A percentile compares a stretch with the other conserved stretches of the same genome.
Conservation (phyloP, 2,888 invertebrate species). For the Ctena decussata region DNA sequence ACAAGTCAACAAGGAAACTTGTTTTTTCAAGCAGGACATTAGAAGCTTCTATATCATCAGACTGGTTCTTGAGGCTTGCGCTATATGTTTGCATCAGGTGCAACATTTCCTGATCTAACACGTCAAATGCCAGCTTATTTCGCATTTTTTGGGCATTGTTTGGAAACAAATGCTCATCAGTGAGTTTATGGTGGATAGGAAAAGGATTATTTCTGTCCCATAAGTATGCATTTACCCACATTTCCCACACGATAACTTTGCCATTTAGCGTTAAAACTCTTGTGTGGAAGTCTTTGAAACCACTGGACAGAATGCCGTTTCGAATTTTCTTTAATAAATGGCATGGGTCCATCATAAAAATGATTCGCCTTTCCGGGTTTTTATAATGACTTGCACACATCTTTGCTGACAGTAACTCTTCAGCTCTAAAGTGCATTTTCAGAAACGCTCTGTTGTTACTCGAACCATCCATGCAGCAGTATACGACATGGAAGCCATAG, state of each 20-base stretch:
- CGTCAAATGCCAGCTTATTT: conserved; percentile 17
- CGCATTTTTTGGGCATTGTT: not conserved
- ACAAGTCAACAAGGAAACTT: not conserved
- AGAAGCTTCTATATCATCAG: not conserved
- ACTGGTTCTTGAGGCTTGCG: not conserved
- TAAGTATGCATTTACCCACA: not conserved
- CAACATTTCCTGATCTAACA: not conserved
- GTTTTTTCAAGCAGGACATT: not conserved
- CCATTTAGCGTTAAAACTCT: conserved; percentile 14
- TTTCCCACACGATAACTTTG: conserved; percentile 8
- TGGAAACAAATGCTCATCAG: not conserved
- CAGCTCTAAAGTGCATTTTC: conserved; percentile 35
- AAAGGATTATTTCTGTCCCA: not conserved
- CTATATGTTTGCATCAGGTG: not conserved
- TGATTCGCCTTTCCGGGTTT: conserved; percentile 21
- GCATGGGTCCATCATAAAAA: conserved; percentile 42
- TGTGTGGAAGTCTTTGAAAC: conserved; percentile 6
- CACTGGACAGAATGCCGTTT: conserved; percentile 26
- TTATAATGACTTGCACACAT: conserved; percentile 25
- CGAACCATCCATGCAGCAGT: conserved; percentile 28
- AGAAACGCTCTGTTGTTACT: conserved; percentile 33
- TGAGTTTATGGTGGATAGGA: not conserved
- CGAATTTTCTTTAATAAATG: conserved; percentile 33
- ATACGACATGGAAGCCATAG: conserved; percentile 10
- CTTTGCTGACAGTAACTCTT: conserved; percentile 14